Base-by-base conservation (phyloP, 2,797 vertebrate genomes). In the Centroberyx gerrardi region DNA sequence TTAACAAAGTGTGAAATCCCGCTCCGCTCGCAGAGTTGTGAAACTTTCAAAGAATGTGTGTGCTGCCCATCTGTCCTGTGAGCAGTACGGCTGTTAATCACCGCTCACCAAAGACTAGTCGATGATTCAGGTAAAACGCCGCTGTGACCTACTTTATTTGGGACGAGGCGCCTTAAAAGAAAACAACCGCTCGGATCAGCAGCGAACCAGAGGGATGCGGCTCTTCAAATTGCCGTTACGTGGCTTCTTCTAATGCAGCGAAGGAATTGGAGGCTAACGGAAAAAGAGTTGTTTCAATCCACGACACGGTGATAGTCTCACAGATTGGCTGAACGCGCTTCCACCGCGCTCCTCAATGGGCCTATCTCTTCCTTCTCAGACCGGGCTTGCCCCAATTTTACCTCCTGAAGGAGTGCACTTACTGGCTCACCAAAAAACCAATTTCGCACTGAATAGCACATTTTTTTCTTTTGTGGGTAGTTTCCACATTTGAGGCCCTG, bases 1-100 rank as follows among this genome's bases (percentile, higher is more conserved):
- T 90, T 81, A 90, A 91, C 78, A 76, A 87, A 80, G 84, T 84
- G 76, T 87, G 81, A 90, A 84, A 87, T 86, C 48, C 75, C 64
- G 67, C 80, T 72, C 63, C 33, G 4, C 33, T 33, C 33, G 1
- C 44, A 71, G 83, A 78, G 71, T 74, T 74, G 68, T 53, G 7
- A 78, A 72, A 72, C 69, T 83, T 83, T 46, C 6, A 67, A 44
- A 49, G 54, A 31, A 58, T 56, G 17, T 1, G 7, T 2, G 66
- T 0, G 4, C 38, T 4, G 56, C 56, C 72, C 73, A 72, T 78
- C 65, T 79, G 74, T 29, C 82, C 54, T n/a, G 38, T n/a, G 67
- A 76, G 55, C 17, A 28, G 15, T 64, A 18, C 36, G 3, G 14
- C 14, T 53, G 52, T 42, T 40, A 36, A 40, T 61, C 12, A 12